Evolutionary conservation across 2,888 invertebrate species (phyloP).

Genomic region (Ceratothoa steindachneri): DNA sequence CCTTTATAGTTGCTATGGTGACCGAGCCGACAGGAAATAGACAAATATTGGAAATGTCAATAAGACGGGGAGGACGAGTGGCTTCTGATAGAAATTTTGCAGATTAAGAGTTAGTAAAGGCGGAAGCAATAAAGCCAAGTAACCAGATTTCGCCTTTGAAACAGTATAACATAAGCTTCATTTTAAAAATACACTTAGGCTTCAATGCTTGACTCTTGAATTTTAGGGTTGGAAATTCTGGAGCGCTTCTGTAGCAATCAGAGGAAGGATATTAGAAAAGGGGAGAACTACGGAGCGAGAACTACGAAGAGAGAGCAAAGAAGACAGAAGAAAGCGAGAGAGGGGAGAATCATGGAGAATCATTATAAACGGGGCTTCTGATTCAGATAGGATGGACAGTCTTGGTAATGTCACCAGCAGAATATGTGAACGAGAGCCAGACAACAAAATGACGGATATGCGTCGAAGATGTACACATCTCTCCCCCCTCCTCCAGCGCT

Average conservation of each 20-base stretch:
- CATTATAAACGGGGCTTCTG: constrained; percentile 24
- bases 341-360: neutral
- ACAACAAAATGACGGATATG: too few species aligned
- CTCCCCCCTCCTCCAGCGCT: too few species aligned
- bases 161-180: neutral
- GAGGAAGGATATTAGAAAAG: constrained; percentile 46
- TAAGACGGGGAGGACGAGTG: constrained; percentile 48
- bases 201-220: constrained; percentile 33
- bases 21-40: constrained; percentile 48
- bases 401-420: constrained; percentile 6
- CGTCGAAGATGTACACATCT: too few species aligned
- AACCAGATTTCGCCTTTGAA: neutral
- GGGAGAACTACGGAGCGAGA: constrained; percentile 11
- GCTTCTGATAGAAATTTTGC: constrained; percentile 48
- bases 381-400: constrained; percentile 45
- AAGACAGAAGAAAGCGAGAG: too few species aligned
- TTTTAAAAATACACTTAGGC: neutral
- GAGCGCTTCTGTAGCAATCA: constrained; percentile 46
- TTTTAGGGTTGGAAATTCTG: constrained; percentile 41
- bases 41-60: constrained; percentile 48
- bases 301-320: neutral
- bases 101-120: constrained; percentile 45
- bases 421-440: neutral
- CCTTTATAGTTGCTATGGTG: constrained; percentile 41
- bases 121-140: constrained; percentile 18